Percentiles rank a stretch among this genome's conserved stretches.
Evolutionary conservation across 1,140 invertebrate genomes (phyloP).

Genomic region (Hyposmocoma kahamanoa): DNA sequence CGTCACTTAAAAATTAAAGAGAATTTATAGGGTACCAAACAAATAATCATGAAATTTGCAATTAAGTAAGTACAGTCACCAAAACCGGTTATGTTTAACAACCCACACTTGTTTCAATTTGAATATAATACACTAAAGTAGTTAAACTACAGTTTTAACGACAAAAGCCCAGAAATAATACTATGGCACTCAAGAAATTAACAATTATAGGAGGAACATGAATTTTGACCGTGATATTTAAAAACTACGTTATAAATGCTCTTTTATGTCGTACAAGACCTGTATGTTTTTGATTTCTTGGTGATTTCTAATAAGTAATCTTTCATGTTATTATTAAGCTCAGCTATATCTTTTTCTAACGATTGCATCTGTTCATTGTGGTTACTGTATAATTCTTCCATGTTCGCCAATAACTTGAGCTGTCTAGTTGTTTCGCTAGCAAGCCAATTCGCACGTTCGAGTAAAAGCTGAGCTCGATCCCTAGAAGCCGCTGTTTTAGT

Average conservation of each 20-base stretch:
- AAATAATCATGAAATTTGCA: too few relatives aligned
- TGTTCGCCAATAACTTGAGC: conserved; percentile 79
- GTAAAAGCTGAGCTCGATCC: conserved; percentile 81
- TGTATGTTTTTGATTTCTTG: conserved; percentile 69
- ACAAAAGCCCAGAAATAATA: conserved; percentile 23
- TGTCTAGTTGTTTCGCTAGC: conserved; percentile 85
- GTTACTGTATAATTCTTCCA: conserved; percentile 71
- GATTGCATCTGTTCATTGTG: conserved; percentile 64
- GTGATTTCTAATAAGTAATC: conserved; percentile 73
- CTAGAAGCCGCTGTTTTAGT: conserved; percentile 75
- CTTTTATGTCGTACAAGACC: conserved; percentile 63
- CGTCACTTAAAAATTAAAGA: too few relatives aligned
- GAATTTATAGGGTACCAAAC: too few relatives aligned
- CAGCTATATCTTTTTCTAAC: conserved; percentile 66
- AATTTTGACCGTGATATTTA: conserved; percentile 1
- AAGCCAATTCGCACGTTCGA: conserved; percentile 83
- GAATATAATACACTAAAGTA: conserved; percentile 27
- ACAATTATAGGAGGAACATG: conserved; percentile 4
- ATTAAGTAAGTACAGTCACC: background rate
- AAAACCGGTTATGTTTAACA: conserved; percentile 6
- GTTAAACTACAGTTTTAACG: conserved; percentile 31
- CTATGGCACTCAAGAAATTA: conserved; percentile 32
- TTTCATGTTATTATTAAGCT: conserved; percentile 70
- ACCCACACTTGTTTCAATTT: conserved; percentile 18
- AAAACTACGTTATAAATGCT: background rate